phyloP scores from a whole-genome alignment of 2,888 invertebrate species.

The Pyrrhosoma nymphula region DNA sequence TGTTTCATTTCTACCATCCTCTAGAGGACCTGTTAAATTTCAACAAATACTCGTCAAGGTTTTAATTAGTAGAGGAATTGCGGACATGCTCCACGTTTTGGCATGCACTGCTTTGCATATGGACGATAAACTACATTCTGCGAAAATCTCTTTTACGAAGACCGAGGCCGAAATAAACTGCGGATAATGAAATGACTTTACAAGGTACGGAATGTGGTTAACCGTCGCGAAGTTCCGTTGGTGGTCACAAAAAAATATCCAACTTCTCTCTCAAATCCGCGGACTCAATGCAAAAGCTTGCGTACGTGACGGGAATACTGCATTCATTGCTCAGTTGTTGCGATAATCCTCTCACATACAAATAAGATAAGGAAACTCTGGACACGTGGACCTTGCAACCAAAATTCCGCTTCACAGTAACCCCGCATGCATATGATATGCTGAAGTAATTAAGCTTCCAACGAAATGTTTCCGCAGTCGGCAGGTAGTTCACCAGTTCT shows the following conservation, averaged over 20 bases:
- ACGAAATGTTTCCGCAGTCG: not conserved
- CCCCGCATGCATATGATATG: not conserved
- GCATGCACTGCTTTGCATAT: not conserved
- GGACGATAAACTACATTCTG: not conserved
- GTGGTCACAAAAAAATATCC: not conserved
- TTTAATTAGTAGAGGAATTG: not conserved
- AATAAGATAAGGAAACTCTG: not conserved
- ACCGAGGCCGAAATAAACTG: not conserved
- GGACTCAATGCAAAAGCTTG: not conserved
- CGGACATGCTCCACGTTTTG: not conserved
- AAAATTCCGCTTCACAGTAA: not conserved
- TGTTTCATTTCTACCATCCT: too few species aligned
- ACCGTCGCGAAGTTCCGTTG: not conserved
- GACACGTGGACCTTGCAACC: not conserved
- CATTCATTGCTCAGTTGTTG: not conserved
- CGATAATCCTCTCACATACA: not conserved
- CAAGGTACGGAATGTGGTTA: not conserved
- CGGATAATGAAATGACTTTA: not conserved
- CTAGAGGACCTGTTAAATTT: not conserved
- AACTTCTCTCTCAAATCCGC: not conserved
- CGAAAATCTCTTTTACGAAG: not conserved
- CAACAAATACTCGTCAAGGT: not conserved
- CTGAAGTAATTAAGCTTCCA: not conserved
- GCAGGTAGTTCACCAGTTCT: not conserved
- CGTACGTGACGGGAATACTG: not conserved